Conservation (phyloP, 2,888 invertebrate genomes). For the Mayetiola destructor region DNA sequence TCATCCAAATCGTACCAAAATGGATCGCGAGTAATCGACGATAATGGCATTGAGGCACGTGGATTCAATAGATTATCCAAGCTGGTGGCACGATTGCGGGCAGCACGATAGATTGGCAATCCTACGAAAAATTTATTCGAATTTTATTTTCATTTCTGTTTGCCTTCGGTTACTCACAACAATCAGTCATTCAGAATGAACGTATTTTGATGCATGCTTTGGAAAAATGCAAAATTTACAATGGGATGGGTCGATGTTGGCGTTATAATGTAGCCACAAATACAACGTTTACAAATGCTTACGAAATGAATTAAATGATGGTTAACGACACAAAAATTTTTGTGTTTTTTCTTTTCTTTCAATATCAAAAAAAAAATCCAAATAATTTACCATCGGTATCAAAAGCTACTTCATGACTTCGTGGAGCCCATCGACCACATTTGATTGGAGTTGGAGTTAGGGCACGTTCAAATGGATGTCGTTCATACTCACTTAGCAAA, state of each 20-base stretch:
- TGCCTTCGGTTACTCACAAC: background rate
- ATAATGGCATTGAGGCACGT: constrained; percentile 59
- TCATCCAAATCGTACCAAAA: constrained; percentile 81
- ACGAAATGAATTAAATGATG: background rate
- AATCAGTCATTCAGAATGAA: background rate
- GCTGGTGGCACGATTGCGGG: constrained; percentile 38
- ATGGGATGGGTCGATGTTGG: background rate
- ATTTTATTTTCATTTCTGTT: background rate
- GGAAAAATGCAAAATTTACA: background rate
- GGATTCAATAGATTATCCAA: constrained; percentile 62
- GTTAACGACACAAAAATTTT: background rate
- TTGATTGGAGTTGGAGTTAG: constrained; percentile 59
- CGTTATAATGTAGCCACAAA: background rate
- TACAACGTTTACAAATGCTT: background rate
- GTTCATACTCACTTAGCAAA: constrained; percentile 17
- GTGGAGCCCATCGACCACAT: constrained; percentile 52
- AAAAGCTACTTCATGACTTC: constrained; percentile 55
- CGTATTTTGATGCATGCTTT: background rate
- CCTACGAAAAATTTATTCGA: constrained; percentile 34
- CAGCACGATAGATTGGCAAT: constrained; percentile 54
- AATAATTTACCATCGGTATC: constrained; percentile 52
- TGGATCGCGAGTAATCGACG: constrained; percentile 70
- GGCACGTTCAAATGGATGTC: constrained; percentile 32
- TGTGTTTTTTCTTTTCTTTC: background rate
- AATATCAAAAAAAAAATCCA: constrained; percentile 8